Conservation (phyloP, 2,888 invertebrate species). For the Lumbricus terrestris region DNA sequence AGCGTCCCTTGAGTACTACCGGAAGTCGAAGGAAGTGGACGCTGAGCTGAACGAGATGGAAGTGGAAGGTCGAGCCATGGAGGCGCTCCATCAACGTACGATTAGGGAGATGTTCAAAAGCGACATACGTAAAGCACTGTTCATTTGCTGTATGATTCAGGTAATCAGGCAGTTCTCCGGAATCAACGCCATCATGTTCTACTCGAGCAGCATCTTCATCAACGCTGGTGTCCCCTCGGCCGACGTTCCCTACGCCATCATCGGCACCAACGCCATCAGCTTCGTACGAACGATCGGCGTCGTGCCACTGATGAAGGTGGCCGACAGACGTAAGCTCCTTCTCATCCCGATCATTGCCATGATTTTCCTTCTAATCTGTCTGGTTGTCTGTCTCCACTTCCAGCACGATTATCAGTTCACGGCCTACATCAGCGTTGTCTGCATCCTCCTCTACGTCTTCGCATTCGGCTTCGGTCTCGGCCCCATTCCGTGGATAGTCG, state of each 20-base stretch:
- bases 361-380: constrained; percentile 71
- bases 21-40: constrained; percentile 79
- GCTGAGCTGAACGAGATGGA: constrained; percentile 72
- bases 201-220: constrained; percentile 86
- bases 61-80: not conserved
- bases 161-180: constrained; percentile 95
- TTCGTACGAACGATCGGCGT: constrained; percentile 86
- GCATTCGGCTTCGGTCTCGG: constrained; percentile 85
- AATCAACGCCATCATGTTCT: constrained; percentile 97
- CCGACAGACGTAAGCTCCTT: constrained; percentile 86
- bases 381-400: constrained; percentile 65
- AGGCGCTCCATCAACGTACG: not conserved
- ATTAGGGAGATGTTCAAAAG: not conserved
- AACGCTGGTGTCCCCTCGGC: constrained; percentile 79
- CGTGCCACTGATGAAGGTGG: constrained; percentile 86
- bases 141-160: constrained; percentile 94
- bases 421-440: constrained; percentile 63
- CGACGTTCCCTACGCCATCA: constrained; percentile 86
- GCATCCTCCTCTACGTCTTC: constrained; percentile 79
- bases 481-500: constrained; percentile 91
- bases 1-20: constrained; percentile 71
- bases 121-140: constrained; percentile 66
- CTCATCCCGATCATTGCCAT: constrained; percentile 77
- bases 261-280: constrained; percentile 92
- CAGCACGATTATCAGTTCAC: constrained; percentile 37